Evolutionary conservation across 2,888 invertebrate genomes (phyloP).

Genomic region (Tricholauxania praeusta): DNA sequence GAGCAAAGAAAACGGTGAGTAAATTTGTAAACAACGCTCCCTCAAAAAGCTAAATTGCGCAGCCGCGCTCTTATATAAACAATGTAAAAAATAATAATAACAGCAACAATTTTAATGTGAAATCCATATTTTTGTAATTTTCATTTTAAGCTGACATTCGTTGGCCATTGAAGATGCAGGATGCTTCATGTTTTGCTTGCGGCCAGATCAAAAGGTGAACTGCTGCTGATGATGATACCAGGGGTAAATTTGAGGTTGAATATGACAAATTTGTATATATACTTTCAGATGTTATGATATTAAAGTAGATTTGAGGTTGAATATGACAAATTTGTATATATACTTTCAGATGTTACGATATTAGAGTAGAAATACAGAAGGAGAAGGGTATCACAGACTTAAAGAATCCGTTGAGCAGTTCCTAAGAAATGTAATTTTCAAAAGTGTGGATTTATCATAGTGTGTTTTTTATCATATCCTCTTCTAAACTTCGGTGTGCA

Average conservation of each 20-base stretch:
- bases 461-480: no score
- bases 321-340: conserved; percentile 18
- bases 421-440: no score
- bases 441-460: no score
- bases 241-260: background rate
- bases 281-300: conserved; percentile 7
- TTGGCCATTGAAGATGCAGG: conserved; percentile 1
- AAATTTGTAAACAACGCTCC: background rate
- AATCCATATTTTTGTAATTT: conserved; percentile 57
- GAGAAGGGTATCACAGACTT: no score
- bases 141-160: conserved; percentile 27
- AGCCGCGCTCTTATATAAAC: background rate
- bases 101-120: conserved; percentile 55
- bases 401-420: no score
- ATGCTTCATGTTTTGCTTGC: background rate
- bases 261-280: conserved; percentile 22
- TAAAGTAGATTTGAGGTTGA: background rate
- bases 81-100: conserved; percentile 21
- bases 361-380: background rate
- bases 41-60: background rate
- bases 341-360: conserved; percentile 6
- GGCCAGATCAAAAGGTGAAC: background rate
- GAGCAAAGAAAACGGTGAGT: background rate
- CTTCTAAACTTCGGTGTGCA: no score
- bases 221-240: background rate